These are phyloP conservation scores for Cotesia typhae DNA, from an alignment of 1,140 invertebrate species.

Conservation along the genomic window DNA sequence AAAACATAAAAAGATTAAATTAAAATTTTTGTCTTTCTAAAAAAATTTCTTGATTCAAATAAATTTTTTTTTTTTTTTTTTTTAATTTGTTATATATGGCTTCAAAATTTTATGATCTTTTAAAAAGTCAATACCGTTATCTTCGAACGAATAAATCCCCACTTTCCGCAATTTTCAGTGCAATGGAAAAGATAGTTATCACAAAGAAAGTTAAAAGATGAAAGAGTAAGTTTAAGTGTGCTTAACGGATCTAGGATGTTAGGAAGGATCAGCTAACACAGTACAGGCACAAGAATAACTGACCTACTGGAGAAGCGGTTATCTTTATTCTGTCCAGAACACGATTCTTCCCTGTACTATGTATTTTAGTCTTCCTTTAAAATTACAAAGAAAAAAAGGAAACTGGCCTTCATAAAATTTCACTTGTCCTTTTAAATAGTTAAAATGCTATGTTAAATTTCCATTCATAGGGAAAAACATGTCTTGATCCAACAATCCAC, in stretches of 20 bases:
- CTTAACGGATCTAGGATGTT: conserved; percentile 43
- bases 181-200: neutral
- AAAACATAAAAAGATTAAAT: no score
- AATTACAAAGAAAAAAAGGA: no score
- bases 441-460: neutral
- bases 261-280: conserved; percentile 38
- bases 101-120: no score
- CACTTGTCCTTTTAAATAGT: neutral
- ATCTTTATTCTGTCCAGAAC: neutral
- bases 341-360: neutral
- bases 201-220: neutral
- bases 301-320: conserved; percentile 38
- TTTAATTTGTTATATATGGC: no score
- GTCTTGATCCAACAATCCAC: conserved; percentile 8
- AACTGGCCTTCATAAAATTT: neutral
- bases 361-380: no score
- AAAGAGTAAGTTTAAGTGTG: conserved; percentile 42
- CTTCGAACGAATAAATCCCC: no score
- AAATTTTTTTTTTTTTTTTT: no score
- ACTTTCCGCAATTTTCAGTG: neutral
- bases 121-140: no score
- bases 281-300: conserved; percentile 38
- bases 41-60: no score
- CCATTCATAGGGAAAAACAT: conserved; percentile 6
- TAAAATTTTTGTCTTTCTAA: no score